Percentiles rank a stretch among this genome's conserved stretches.
Conservation (phyloP, 2,888 invertebrate species). For the Polylopha cassiicola region DNA sequence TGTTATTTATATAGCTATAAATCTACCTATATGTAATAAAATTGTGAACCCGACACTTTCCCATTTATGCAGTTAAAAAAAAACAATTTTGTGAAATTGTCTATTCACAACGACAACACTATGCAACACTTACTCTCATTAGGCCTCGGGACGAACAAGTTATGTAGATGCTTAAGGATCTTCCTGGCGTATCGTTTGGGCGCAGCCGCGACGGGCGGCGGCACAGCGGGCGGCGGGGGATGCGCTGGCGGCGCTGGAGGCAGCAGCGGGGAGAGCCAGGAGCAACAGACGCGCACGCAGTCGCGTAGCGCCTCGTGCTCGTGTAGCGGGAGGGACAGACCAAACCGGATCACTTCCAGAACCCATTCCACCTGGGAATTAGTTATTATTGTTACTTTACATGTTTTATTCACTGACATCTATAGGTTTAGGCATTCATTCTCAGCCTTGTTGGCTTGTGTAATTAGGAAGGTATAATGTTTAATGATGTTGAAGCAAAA, state of each 20-base stretch:
- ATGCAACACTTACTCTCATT: slow-evolving; percentile 94
- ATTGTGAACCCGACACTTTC: too few species aligned
- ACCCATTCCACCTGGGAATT: slow-evolving; percentile 87
- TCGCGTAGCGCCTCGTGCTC: slow-evolving; percentile 97
- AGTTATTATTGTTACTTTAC: too few species aligned
- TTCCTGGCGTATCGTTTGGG: slow-evolving; percentile 93
- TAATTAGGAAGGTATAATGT: too few species aligned
- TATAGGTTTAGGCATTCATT: too few species aligned
- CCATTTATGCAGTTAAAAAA: too few species aligned
- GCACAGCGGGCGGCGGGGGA: slow-evolving; percentile 90
- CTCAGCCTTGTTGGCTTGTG: too few species aligned
- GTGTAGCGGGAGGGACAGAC: slow-evolving; percentile 90
- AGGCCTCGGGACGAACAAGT: slow-evolving; percentile 94
- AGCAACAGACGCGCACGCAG: slow-evolving; percentile 97
- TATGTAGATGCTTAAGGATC: slow-evolving; percentile 95
- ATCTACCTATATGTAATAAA: too few species aligned
- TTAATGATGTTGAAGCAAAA: too few species aligned
- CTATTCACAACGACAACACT: too few species aligned
- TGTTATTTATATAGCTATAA: too few species aligned
- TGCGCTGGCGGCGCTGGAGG: slow-evolving; percentile 91
- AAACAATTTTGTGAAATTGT: too few species aligned
- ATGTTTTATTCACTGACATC: too few species aligned
- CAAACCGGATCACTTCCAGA: slow-evolving; percentile 92
- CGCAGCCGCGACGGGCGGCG: slow-evolving; percentile 91
- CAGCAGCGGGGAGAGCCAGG: slow-evolving; percentile 94